Evolutionary conservation across 2,888 invertebrate genomes (phyloP).

Genomic region (Catocala fraxini): DNA sequence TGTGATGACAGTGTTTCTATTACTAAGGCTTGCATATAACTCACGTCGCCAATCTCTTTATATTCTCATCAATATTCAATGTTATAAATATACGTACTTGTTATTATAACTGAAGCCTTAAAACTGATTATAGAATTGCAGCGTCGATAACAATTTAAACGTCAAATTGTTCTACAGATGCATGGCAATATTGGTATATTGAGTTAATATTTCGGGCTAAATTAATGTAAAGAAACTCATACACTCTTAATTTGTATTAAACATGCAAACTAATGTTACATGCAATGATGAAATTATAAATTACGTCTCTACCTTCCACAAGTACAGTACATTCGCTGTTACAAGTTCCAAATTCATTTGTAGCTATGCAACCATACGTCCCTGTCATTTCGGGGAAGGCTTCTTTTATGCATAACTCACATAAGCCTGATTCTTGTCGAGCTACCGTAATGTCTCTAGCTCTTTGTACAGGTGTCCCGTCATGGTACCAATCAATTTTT

Average conservation of each 20-base stretch:
- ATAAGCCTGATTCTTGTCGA: conserved; percentile 93
- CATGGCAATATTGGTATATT: conserved; percentile 68
- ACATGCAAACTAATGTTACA: conserved; percentile 61
- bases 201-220: conserved; percentile 39
- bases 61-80: not conserved
- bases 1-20: not conserved
- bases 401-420: conserved; percentile 94
- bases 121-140: conserved; percentile 14
- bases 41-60: not conserved
- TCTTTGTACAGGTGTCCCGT: conserved; percentile 90
- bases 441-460: conserved; percentile 92
- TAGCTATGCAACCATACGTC: conserved; percentile 93
- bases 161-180: conserved; percentile 71
- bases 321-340: conserved; percentile 92
- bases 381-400: conserved; percentile 97
- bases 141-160: conserved; percentile 35
- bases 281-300: conserved; percentile 63
- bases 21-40: conserved; percentile 3
- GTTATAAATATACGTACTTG: not conserved
- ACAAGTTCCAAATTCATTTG: conserved; percentile 94
- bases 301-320: conserved; percentile 91
- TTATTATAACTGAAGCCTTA: conserved; percentile 30
- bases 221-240: conserved; percentile 44
- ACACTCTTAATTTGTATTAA: conserved; percentile 35
- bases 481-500: conserved; percentile 93